Conservation (phyloP, 2,888 invertebrate genomes). For the Nasonia oneida region DNA sequence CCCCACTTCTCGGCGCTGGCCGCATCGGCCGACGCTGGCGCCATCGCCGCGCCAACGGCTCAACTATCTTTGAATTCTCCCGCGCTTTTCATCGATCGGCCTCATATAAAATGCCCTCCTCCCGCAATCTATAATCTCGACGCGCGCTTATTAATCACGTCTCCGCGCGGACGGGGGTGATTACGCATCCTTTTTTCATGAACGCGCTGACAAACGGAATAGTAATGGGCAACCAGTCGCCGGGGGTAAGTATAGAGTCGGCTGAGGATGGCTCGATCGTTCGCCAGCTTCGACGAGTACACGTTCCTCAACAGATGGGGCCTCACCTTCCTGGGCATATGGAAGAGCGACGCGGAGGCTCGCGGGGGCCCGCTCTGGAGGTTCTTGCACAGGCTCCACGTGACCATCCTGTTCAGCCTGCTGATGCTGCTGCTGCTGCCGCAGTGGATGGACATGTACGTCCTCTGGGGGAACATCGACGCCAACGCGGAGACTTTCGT, state of each 20-base stretch:
- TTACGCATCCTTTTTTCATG: not conserved
- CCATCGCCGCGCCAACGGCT: not conserved
- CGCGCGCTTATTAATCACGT: not conserved
- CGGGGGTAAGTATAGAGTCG: too few relatives aligned
- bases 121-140: not conserved
- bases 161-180: not conserved
- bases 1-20: not conserved
- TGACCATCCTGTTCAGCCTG: slow-evolving; percentile 29
- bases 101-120: too few relatives aligned
- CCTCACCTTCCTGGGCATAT: slow-evolving; percentile 53
- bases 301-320: slow-evolving; percentile 59
- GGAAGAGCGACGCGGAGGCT: slow-evolving; percentile 9
- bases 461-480: slow-evolving; percentile 58
- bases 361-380: not conserved
- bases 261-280: not conserved
- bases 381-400: slow-evolving; percentile 15
- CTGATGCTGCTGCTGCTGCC: slow-evolving; percentile 51
- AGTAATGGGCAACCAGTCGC: too few relatives aligned
- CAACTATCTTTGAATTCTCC: slow-evolving; percentile 33
- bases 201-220: not conserved
- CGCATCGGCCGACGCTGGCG: slow-evolving; percentile 8
- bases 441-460: slow-evolving; percentile 57
- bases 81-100: slow-evolving; percentile 22
- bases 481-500: slow-evolving; percentile 58
- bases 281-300: slow-evolving; percentile 55